Evolutionary conservation across 1,140 invertebrate genomes (phyloP).

Genomic region (Andrena cerasifolii): DNA sequence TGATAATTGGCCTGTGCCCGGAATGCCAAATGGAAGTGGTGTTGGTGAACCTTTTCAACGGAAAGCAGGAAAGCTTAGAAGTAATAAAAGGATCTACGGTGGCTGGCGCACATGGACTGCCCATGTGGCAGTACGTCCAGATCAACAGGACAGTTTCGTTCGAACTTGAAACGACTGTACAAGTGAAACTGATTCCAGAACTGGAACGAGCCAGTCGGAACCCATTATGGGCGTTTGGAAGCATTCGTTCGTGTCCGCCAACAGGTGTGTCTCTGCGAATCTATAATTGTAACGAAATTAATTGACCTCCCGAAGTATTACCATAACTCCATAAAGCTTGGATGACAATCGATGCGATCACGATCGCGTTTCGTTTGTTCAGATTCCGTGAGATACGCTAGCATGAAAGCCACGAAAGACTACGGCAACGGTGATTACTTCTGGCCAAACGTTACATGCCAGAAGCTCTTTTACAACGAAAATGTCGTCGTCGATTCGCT

Average conservation of each 20-base stretch:
- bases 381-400: conserved; percentile 32
- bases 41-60: neutral
- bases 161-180: neutral
- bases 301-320: too few relatives aligned
- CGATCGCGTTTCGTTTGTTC: neutral
- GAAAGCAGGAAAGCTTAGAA: neutral
- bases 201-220: neutral
- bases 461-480: conserved; percentile 60
- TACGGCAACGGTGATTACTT: neutral
- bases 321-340: neutral
- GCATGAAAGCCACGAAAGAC: conserved; percentile 20
- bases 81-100: neutral
- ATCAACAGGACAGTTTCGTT: conserved; percentile 6
- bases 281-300: neutral
- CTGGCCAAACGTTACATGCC: conserved; percentile 52
- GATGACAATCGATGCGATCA: neutral
- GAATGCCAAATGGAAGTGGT: conserved; percentile 48
- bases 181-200: conserved; percentile 15
- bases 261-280: conserved; percentile 23
- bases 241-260: conserved; percentile 49
- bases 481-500: conserved; percentile 20
- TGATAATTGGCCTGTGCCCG: conserved; percentile 57
- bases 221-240: conserved; percentile 52
- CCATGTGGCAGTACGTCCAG: conserved; percentile 57
- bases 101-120: conserved; percentile 17